These are phyloP conservation scores for Pemphigus obesinymphae DNA, from an alignment of 1,140 invertebrate genomes.

Conservation along the genomic window DNA sequence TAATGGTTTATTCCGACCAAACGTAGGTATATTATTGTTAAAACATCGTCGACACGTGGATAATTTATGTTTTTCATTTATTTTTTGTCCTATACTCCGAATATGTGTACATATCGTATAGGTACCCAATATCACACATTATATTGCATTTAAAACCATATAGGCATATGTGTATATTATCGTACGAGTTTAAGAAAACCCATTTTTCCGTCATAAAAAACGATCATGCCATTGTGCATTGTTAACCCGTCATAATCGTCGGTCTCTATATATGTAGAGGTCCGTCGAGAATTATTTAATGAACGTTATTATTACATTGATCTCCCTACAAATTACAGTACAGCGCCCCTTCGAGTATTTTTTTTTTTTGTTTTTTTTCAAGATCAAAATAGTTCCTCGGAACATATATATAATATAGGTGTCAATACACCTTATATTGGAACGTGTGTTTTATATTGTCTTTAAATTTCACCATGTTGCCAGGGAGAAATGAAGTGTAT, in stretches of 20 bases:
- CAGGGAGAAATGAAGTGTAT: not conserved
- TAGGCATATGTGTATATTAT: not conserved
- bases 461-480: not conserved
- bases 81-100: no score
- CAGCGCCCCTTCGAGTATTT: not conserved
- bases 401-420: no score
- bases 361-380: no score
- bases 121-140: not conserved
- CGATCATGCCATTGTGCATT: not conserved
- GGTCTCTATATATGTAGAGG: not conserved
- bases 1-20: no score
- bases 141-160: not conserved
- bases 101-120: not conserved
- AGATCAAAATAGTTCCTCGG: not conserved
- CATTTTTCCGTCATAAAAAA: not conserved
- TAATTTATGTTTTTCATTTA: no score
- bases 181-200: not conserved
- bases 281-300: not conserved
- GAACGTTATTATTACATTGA: constrained; percentile 1
- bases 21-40: no score
- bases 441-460: not conserved
- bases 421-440: constrained; percentile 4
- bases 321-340: not conserved
- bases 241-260: constrained; percentile 1
- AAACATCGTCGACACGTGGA: no score